Percentiles rank a stretch among this genome's conserved stretches.
Evolutionary conservation across 1,140 invertebrate species (phyloP).

Genomic region (Drosophila ercepeae): DNA sequence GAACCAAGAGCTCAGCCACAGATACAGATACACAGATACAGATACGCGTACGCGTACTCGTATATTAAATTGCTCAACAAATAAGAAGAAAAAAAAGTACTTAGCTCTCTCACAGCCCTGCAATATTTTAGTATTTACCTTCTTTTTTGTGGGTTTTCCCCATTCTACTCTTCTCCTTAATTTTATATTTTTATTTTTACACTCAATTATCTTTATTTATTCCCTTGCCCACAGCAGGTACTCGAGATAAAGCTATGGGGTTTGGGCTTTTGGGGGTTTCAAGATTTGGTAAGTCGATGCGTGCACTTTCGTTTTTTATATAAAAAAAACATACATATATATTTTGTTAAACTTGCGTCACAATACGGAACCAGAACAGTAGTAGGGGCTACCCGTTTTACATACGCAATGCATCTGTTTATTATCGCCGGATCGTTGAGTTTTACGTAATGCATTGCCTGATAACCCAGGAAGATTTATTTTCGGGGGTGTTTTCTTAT

Average conservation of each 20-base stretch:
- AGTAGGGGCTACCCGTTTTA: constrained; percentile 38
- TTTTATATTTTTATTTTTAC: constrained; percentile 50
- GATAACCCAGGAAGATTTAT: constrained; percentile 31
- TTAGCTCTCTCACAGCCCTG: neutral
- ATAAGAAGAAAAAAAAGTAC: constrained; percentile 31
- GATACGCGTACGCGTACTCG: constrained; percentile 13
- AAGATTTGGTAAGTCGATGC: constrained; percentile 23
- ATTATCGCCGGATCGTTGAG: constrained; percentile 12
- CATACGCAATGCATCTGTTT: constrained; percentile 50
- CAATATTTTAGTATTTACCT: constrained; percentile 34
- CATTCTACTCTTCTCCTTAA: constrained; percentile 29
- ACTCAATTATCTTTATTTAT: constrained; percentile 62
- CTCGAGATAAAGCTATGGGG: constrained; percentile 49
- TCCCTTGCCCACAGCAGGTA: constrained; percentile 48
- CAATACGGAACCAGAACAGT: constrained; percentile 11
- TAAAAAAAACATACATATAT: neutral
- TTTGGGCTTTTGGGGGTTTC: constrained; percentile 1
- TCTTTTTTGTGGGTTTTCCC: constrained; percentile 24
- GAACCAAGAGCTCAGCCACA: constrained; percentile 21
- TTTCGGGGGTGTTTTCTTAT: constrained; percentile 36
- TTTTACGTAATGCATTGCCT: constrained; percentile 36
- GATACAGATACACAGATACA: constrained; percentile 42
- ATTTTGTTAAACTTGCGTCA: constrained; percentile 28
- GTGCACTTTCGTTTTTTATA: constrained; percentile 60
- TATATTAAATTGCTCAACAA: constrained; percentile 70